Evolutionary conservation across 2,888 invertebrate species (phyloP).

Genomic region (Nomada flava): DNA sequence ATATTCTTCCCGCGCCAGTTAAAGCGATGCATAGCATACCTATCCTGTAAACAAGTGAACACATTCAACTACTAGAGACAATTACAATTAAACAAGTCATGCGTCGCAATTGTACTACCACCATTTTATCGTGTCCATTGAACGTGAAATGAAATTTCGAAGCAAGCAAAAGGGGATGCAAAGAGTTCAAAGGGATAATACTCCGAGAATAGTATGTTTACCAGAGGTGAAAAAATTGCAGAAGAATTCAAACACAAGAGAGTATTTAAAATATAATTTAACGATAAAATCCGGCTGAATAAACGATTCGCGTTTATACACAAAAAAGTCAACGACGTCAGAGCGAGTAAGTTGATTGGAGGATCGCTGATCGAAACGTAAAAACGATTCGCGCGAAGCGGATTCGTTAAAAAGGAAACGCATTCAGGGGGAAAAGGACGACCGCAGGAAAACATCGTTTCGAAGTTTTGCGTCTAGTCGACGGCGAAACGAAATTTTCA

Average conservation of each 20-base stretch:
- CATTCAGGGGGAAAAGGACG: rapidly evolving
- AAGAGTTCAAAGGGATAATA: too few relatives aligned
- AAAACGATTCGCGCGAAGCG: not conserved
- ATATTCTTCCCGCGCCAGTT: not conserved
- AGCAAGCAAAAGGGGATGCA: too few relatives aligned
- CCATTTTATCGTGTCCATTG: too few relatives aligned
- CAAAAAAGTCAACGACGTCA: not conserved
- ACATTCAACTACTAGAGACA: not conserved
- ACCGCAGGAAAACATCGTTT: not conserved
- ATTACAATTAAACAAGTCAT: not conserved
- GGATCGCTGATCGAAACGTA: not conserved
- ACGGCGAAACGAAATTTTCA: not conserved
- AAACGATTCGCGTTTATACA: not conserved
- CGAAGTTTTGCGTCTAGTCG: not conserved
- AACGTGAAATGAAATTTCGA: too few relatives aligned
- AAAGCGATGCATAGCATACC: not conserved
- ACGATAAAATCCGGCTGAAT: slow-evolving; percentile 1
- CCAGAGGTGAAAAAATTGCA: too few relatives aligned
- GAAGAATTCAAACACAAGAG: too few relatives aligned
- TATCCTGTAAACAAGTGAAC: not conserved
- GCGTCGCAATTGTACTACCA: too few relatives aligned
- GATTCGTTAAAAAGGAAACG: not conserved
- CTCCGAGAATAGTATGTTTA: too few relatives aligned
- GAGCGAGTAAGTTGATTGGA: not conserved
- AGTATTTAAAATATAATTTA: not conserved